Conservation (phyloP, 2,888 invertebrate species). For the Mycogona germanica region DNA sequence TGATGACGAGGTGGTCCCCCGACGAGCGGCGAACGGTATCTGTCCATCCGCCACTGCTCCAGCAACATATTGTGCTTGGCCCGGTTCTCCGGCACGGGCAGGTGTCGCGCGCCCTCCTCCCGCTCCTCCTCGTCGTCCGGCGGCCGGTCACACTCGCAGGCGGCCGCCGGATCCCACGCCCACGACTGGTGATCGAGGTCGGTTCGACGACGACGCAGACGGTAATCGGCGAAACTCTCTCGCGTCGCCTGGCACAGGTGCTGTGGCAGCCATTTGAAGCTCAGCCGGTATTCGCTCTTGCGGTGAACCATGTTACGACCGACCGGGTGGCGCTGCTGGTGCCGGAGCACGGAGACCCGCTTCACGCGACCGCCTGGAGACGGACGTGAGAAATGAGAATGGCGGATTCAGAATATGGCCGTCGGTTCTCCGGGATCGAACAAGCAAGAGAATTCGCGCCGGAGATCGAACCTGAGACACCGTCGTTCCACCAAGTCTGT, state of each 20-base stretch:
- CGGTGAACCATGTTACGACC: slow-evolving; percentile 17
- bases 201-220: slow-evolving; percentile 8
- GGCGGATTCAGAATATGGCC: too few species aligned
- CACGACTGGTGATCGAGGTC: neutral
- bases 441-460: too few species aligned
- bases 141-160: neutral
- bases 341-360: too few species aligned
- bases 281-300: slow-evolving; percentile 17
- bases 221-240: slow-evolving; percentile 1
- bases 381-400: too few species aligned
- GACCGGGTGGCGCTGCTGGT: too few species aligned
- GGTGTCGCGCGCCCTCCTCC: neutral
- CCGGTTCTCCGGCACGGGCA: neutral
- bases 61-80: neutral
- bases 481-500: too few species aligned
- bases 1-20: too few species aligned
- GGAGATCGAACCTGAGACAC: too few species aligned
- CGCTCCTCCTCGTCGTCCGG: too few species aligned
- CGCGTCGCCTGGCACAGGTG: slow-evolving; percentile 1
- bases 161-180: neutral
- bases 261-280: slow-evolving; percentile 11
- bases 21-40: too few species aligned
- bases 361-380: too few species aligned
- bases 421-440: too few species aligned
- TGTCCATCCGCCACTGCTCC: neutral